Conservation (phyloP, 2,888 invertebrate species). For the Pandemis corylana region DNA sequence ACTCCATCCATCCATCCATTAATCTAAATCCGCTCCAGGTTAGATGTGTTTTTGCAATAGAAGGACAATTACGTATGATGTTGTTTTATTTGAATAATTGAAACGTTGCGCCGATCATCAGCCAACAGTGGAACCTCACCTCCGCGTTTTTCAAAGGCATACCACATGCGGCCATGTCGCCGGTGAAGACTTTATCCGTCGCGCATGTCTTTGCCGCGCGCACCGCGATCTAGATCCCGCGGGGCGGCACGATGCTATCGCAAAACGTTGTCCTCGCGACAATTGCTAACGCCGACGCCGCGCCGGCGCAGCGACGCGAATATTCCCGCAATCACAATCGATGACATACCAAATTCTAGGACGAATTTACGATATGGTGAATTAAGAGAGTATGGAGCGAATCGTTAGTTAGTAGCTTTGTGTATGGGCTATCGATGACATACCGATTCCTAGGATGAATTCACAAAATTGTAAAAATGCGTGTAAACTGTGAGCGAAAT, state of each 20-base stretch:
- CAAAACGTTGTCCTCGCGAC: constrained; percentile 73
- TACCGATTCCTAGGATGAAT: neutral
- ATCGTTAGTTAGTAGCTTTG: neutral
- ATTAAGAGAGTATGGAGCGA: constrained; percentile 7
- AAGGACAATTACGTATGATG: too few species aligned
- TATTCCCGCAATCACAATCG: constrained; percentile 67
- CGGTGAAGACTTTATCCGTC: constrained; percentile 80
- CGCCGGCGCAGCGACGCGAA: constrained; percentile 68
- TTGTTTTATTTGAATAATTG: neutral
- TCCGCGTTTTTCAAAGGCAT: constrained; percentile 75
- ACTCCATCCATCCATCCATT: too few species aligned
- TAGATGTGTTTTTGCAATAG: too few species aligned
- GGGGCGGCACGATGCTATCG: constrained; percentile 78
- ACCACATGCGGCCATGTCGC: constrained; percentile 62
- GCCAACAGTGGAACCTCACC: constrained; percentile 30
- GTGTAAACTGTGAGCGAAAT: too few species aligned
- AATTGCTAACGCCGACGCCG: constrained; percentile 74
- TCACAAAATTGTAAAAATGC: neutral
- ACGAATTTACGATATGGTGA: constrained; percentile 28
- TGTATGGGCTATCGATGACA: neutral
- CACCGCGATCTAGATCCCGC: constrained; percentile 80
- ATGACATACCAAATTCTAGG: constrained; percentile 41
- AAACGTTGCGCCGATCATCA: neutral
- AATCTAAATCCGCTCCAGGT: too few species aligned
- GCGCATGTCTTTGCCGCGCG: constrained; percentile 77